A percentile compares a stretch with the other conserved stretches of the same genome.
These are phyloP conservation scores for Hyles lineata DNA, from an alignment of 2,888 invertebrate genomes.

Conservation along the genomic window DNA sequence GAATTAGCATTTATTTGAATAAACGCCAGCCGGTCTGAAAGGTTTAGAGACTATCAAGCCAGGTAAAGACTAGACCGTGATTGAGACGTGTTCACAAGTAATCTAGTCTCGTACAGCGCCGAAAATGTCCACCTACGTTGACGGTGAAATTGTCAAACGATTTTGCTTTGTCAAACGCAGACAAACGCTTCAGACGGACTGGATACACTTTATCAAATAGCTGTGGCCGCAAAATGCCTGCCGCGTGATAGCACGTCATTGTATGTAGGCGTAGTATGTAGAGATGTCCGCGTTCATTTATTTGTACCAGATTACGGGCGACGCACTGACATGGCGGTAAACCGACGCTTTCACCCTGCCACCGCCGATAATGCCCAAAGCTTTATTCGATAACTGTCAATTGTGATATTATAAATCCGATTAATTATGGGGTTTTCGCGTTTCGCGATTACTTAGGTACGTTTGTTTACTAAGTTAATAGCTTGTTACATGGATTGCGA, in stretches of 20 bases:
- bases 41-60: neutral
- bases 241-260: neutral
- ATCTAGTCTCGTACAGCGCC: neutral
- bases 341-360: conserved; percentile 23
- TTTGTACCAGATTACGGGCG: neutral
- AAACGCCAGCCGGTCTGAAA: too few relatives aligned
- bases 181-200: neutral
- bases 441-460: neutral
- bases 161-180: neutral
- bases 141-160: neutral
- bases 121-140: neutral
- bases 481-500: too few relatives aligned
- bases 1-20: too few relatives aligned
- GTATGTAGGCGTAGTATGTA: neutral
- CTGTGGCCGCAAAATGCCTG: conserved; percentile 2
- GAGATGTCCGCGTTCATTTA: conserved; percentile 1
- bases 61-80: neutral
- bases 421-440: neutral
- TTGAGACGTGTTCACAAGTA: neutral
- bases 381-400: conserved; percentile 42
- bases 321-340: conserved; percentile 1
- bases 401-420: conserved; percentile 31
- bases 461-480: neutral
- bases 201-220: neutral
- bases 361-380: conserved; percentile 33